These are phyloP conservation scores for Amyelois transitella DNA, from an alignment of 1,140 invertebrate species.

Conservation along the genomic window DNA sequence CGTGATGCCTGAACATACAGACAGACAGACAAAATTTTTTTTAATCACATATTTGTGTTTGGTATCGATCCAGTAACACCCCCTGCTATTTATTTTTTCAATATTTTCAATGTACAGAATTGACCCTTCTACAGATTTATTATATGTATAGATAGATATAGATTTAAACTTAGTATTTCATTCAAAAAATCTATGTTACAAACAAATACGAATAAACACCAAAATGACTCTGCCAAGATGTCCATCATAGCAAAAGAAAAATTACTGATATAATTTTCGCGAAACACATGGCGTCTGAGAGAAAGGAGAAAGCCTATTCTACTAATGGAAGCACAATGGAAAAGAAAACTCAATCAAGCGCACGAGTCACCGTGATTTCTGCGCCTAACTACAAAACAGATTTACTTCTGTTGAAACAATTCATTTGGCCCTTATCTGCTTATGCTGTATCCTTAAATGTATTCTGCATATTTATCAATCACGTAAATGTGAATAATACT, in stretches of 20 bases:
- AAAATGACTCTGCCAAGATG: conserved; percentile 9
- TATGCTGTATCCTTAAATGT: neutral
- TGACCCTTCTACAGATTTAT: too few species aligned
- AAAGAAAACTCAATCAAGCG: conserved; percentile 70
- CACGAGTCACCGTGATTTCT: conserved; percentile 64
- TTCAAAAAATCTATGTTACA: too few species aligned
- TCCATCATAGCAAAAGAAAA: conserved; percentile 34
- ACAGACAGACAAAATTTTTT: too few species aligned
- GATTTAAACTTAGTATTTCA: too few species aligned
- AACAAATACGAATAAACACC: too few species aligned
- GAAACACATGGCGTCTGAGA: conserved; percentile 52
- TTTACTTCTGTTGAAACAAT: neutral
- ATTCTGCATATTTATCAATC: neutral
- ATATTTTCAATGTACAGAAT: too few species aligned
- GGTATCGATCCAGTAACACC: too few species aligned
- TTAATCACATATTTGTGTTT: too few species aligned
- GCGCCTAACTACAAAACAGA: conserved; percentile 43
- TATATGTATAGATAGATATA: too few species aligned
- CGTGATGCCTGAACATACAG: too few species aligned
- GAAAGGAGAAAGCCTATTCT: conserved; percentile 63
- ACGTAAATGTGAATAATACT: too few species aligned
- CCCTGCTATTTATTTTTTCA: too few species aligned
- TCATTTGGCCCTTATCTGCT: neutral
- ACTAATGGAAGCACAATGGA: conserved; percentile 67
- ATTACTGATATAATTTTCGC: conserved; percentile 60